Conservation (phyloP, 2,888 invertebrate species). For the Amiota mariae region DNA sequence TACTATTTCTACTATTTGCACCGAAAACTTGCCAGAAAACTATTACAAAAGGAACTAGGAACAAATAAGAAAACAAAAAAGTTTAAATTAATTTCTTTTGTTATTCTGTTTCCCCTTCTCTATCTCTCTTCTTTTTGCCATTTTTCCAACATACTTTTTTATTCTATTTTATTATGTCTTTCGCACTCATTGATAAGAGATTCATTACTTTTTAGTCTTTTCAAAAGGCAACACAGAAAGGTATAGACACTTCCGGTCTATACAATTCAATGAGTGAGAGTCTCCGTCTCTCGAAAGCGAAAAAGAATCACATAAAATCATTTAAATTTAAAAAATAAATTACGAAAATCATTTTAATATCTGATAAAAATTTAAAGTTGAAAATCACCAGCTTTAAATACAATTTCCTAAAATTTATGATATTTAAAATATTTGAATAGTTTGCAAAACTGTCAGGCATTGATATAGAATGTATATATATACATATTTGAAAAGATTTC, state of each 20-base stretch:
- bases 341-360: no score
- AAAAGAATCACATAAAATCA: no score
- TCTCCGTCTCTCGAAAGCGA: no score
- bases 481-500: no score
- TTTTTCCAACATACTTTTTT: slow-evolving; percentile 46
- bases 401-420: no score
- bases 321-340: not conserved
- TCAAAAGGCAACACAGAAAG: not conserved
- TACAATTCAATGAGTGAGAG: no score
- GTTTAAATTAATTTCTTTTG: slow-evolving; percentile 65
- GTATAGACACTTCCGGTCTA: slow-evolving; percentile 1
- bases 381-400: no score
- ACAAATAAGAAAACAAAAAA: slow-evolving; percentile 41
- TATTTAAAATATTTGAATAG: no score
- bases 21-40: slow-evolving; percentile 1
- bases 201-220: not conserved
- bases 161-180: not conserved
- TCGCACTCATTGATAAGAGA: slow-evolving; percentile 12
- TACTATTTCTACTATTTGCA: slow-evolving; percentile 2
- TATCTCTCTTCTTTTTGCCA: slow-evolving; percentile 26
- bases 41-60: not conserved
- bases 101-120: slow-evolving; percentile 27
- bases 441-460: no score
- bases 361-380: no score
- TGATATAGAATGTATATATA: no score